Base-by-base conservation (phyloP, 2,888 invertebrate genomes). In the Noctua pronuba region DNA sequence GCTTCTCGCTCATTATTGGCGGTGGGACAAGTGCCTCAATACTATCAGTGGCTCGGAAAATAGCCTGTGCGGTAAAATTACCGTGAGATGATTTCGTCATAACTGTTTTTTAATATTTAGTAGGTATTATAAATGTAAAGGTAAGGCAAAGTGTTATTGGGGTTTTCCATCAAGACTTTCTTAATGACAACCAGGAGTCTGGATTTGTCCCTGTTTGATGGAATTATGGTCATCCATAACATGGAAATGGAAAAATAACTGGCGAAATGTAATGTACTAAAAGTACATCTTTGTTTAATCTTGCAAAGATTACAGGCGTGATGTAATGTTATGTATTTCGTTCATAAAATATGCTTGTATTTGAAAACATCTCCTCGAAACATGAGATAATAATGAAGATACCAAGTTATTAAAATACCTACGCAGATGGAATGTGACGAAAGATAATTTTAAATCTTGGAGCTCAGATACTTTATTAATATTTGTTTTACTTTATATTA, bases 21-120 rank as follows among this genome's bases (percentile, higher is more conserved):
- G 38, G 38, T 38, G 38, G 38, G 38, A 38, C 38, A 38, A 38
- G 38, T 38, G 38, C 38, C 7, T 38, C 38, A 38, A 41, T 41
- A 41, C 41, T 41, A 75, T 77, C 89, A 89, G 82, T 89, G 90
- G 81, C 67, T 86, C 73, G 88, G 87, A 90, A 89, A 90, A 90
- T 90, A 88, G 77, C 82, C 71, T 86, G 70, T 85, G 68, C 73
- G 73, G 71, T 77, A 24, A 60, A 18, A 38, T 38, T 38, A 38
- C 38, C 38, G 38, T 38, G 38, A 38, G 38, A 38, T 38, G 38
- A 38, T 38, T 84, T 82, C 72, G 80, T 70, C 60, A 75, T 18
- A 62, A 38, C 38, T 62, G n/a, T 58, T 74, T n/a, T 35, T 10
- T 52, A 60, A 76, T 66, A 66, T 6, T 74, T 66, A 10, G 24